These are phyloP conservation scores for Dendroctonus valens DNA, from an alignment of 1,140 invertebrate genomes.

Conservation along the genomic window DNA sequence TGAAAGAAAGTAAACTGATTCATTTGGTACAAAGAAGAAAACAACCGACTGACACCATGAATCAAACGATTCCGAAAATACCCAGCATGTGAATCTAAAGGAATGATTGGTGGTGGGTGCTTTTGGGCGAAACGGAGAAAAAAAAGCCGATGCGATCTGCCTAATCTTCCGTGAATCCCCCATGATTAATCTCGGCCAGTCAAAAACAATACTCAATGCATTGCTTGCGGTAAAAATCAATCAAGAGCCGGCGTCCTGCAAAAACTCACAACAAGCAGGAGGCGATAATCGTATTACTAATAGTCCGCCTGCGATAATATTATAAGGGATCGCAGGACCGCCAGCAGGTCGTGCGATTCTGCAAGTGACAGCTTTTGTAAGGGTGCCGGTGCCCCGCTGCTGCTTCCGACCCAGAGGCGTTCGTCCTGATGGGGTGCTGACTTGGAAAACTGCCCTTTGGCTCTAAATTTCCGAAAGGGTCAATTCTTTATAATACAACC, in stretches of 20 bases:
- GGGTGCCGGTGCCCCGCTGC: slow-evolving; percentile 35
- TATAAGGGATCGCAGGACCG: slow-evolving; percentile 37
- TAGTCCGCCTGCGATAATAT: slow-evolving; percentile 38
- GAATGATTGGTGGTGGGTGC: no score
- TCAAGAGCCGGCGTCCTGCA: slow-evolving; percentile 34
- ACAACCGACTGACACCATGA: no score
- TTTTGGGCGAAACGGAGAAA: slow-evolving; percentile 2
- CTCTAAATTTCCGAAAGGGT: background rate
- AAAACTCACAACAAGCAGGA: slow-evolving; percentile 36
- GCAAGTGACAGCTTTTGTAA: slow-evolving; percentile 41
- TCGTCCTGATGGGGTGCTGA: slow-evolving; percentile 29
- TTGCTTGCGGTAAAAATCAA: slow-evolving; percentile 41
- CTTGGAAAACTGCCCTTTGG: slow-evolving; percentile 31
- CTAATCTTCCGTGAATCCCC: slow-evolving; percentile 22
- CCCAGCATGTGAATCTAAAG: no score
- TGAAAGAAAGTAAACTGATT: no score
- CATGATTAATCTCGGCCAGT: slow-evolving; percentile 38
- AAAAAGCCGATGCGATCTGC: background rate
- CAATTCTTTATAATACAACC: background rate
- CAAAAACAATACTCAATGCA: slow-evolving; percentile 40
- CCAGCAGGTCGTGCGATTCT: slow-evolving; percentile 36
- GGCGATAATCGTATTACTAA: slow-evolving; percentile 43
- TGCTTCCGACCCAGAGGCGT: slow-evolving; percentile 31
- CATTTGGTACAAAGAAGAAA: no score
- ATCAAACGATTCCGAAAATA: no score